Evolutionary conservation across 2,888 invertebrate species (phyloP).

Genomic region (Stictocephala bisonia): DNA sequence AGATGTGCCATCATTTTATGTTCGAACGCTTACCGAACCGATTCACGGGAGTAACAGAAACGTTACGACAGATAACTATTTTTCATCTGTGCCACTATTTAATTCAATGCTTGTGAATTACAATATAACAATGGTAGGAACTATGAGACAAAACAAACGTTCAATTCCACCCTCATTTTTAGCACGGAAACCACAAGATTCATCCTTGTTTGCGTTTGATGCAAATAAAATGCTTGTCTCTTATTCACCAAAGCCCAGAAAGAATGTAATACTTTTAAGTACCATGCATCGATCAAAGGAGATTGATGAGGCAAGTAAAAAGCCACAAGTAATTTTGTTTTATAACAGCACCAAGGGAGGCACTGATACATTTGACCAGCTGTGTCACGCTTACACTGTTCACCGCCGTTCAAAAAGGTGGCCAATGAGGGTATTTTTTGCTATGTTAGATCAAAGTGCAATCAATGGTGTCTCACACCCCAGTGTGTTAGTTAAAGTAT

Average conservation of each 20-base stretch:
- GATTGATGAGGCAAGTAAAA: constrained; percentile 56
- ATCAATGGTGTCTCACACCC: no score
- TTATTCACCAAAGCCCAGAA: constrained; percentile 57
- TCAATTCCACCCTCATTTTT: constrained; percentile 60
- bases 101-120: constrained; percentile 52
- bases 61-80: constrained; percentile 53
- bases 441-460: constrained; percentile 45
- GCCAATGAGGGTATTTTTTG: constrained; percentile 56
- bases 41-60: constrained; percentile 51
- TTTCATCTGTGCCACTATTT: constrained; percentile 52
- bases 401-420: constrained; percentile 56
- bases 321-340: constrained; percentile 57
- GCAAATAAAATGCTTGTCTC: constrained; percentile 57
- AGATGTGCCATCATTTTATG: constrained; percentile 50
- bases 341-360: constrained; percentile 59
- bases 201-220: constrained; percentile 59
- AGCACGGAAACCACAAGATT: constrained; percentile 53
- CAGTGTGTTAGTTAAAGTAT: no score
- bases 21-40: constrained; percentile 45
- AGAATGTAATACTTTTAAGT: constrained; percentile 57
- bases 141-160: constrained; percentile 56
- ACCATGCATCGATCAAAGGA: constrained; percentile 56
- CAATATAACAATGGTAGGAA: constrained; percentile 53
- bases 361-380: constrained; percentile 58
- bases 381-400: constrained; percentile 56